A percentile compares a stretch with the other conserved stretches of the same genome.
These are phyloP conservation scores for Callocephalon fimbriatum DNA, from an alignment of 2,113 vertebrate genomes.

Conservation along the genomic window DNA sequence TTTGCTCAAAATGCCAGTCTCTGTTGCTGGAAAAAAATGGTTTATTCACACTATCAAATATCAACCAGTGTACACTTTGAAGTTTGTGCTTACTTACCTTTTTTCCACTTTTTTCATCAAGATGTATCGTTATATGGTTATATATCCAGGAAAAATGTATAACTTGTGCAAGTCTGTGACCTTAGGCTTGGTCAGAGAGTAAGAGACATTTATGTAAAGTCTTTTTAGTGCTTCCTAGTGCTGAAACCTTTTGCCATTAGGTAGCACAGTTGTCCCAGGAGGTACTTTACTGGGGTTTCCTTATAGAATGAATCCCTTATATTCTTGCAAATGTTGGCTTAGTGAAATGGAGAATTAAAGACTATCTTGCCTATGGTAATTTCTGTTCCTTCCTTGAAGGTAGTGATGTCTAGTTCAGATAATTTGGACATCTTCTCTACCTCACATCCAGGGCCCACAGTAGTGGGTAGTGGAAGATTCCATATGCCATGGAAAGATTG, in stretches of 20 bases:
- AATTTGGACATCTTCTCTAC: background rate
- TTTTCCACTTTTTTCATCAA: background rate
- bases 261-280: background rate
- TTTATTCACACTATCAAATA: background rate
- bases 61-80: background rate
- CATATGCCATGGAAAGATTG: background rate
- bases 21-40: background rate
- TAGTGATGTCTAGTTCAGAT: background rate
- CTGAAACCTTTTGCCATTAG: background rate
- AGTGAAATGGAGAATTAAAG: background rate
- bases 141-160: background rate
- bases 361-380: background rate
- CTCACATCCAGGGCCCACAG: background rate
- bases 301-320: background rate
- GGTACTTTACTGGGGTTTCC: background rate
- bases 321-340: background rate
- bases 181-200: background rate
- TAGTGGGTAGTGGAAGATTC: background rate
- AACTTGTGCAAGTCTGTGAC: background rate
- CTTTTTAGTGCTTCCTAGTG: background rate
- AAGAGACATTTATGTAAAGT: background rate
- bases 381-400: background rate
- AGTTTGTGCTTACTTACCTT: background rate
- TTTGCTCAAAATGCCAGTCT: background rate
- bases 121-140: background rate